These are phyloP conservation scores for Stegodyphus dumicola DNA, from an alignment of 1,140 invertebrate species.

Conservation along the genomic window DNA sequence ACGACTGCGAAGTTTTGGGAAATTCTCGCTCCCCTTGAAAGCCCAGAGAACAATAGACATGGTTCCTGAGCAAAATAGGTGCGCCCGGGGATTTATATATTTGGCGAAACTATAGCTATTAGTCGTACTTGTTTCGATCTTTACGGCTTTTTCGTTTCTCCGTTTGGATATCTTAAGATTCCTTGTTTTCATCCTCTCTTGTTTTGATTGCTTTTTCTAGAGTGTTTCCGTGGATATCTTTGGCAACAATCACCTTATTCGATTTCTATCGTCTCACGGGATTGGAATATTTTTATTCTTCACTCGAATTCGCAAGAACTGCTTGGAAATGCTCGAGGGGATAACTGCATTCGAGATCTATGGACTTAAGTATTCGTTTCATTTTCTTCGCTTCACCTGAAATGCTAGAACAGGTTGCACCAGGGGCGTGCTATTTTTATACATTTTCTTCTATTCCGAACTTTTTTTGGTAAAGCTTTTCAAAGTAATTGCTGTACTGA, in stretches of 20 bases:
- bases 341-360: constrained; percentile 41
- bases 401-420: constrained; percentile 6
- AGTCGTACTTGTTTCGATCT: constrained; percentile 53
- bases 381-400: constrained; percentile 8
- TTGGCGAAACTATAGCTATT: constrained; percentile 55
- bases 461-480: constrained; percentile 8
- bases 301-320: constrained; percentile 31
- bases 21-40: constrained; percentile 33
- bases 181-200: constrained; percentile 35
- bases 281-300: constrained; percentile 43
- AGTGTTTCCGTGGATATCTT: constrained; percentile 43
- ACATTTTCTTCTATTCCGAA: not conserved
- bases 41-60: constrained; percentile 47
- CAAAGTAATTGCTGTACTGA: constrained; percentile 37
- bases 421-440: not conserved
- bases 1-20: constrained; percentile 47
- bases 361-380: constrained; percentile 53
- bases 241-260: constrained; percentile 57
- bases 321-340: constrained; percentile 41
- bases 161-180: constrained; percentile 45
- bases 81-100: constrained; percentile 52
- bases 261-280: constrained; percentile 54
- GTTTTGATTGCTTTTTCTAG: constrained; percentile 45
- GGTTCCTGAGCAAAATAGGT: constrained; percentile 43
- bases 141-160: constrained; percentile 46